Evolutionary conservation across 2,797 vertebrate species (phyloP).

Genomic region (Sus cebifrons): DNA sequence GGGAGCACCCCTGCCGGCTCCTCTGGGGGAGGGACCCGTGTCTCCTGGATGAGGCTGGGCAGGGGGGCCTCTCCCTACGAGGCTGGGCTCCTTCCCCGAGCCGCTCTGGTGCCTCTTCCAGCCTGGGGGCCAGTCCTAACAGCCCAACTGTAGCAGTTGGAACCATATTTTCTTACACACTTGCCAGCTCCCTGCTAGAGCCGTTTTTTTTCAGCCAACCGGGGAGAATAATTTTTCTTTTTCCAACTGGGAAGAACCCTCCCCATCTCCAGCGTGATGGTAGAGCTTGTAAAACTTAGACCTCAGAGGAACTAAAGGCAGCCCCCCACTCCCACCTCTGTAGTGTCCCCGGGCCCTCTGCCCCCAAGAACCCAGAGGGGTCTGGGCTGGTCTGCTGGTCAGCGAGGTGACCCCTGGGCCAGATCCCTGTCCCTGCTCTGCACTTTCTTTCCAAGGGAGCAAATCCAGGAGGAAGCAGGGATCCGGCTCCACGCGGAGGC

Average conservation of each 20-base stretch:
- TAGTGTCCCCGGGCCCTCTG: neutral
- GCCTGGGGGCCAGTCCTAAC: neutral
- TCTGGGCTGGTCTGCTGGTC: neutral
- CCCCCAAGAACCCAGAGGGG: neutral
- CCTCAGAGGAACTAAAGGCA: neutral
- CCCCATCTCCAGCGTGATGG: neutral
- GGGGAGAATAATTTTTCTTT: conserved; percentile 23
- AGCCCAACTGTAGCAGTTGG: neutral
- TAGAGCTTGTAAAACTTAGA: neutral
- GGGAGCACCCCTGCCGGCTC: neutral
- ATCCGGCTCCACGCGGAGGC: neutral
- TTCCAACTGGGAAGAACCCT: conserved; percentile 51
- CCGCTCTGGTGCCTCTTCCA: conserved; percentile 66
- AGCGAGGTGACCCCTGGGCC: neutral
- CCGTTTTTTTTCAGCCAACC: conserved; percentile 48
- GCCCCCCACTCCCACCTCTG: neutral
- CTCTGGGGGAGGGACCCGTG: neutral
- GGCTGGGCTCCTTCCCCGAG: neutral
- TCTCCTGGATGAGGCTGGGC: neutral
- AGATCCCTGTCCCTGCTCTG: neutral
- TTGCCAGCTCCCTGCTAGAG: conserved; percentile 68
- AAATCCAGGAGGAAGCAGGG: neutral
- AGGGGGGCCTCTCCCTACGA: neutral
- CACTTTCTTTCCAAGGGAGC: neutral
- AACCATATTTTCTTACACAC: conserved; percentile 17